Percentiles rank a stretch among this genome's conserved stretches.
These are phyloP conservation scores for Amphiprion percula DNA, from an alignment of 2,113 vertebrate genomes.

Conservation along the genomic window DNA sequence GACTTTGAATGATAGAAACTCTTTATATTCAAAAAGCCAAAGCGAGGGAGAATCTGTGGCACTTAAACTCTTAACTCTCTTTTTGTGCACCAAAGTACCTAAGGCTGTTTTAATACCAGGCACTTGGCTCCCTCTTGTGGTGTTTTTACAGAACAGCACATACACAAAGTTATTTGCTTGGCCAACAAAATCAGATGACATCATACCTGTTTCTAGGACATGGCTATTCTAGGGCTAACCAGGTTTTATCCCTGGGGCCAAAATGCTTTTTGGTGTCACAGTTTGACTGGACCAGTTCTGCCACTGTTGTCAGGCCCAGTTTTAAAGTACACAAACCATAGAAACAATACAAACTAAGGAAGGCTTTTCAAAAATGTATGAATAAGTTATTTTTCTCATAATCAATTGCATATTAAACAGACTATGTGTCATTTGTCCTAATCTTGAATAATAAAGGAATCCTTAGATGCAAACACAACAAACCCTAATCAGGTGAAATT, in stretches of 20 bases:
- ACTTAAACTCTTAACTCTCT: neutral
- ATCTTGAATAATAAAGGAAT: neutral
- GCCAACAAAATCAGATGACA: conserved; percentile 53
- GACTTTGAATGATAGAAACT: neutral
- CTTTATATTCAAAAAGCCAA: neutral
- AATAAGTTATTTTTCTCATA: neutral
- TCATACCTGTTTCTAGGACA: conserved; percentile 67
- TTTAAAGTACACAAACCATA: conserved; percentile 18
- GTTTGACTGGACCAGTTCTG: conserved; percentile 65
- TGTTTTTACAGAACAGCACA: conserved; percentile 4
- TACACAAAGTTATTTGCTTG: neutral
- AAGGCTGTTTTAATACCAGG: neutral
- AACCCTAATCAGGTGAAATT: neutral
- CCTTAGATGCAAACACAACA: neutral
- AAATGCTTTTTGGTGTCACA: conserved; percentile 53
- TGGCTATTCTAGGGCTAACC: conserved; percentile 54
- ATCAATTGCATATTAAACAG: neutral
- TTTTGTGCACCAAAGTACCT: neutral
- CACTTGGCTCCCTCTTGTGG: conserved; percentile 71
- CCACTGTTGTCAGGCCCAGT: conserved; percentile 27
- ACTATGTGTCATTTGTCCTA: neutral
- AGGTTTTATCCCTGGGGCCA: conserved; percentile 64
- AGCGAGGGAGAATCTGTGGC: neutral
- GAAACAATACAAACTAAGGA: conserved; percentile 3
- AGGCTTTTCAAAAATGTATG: neutral